Percentiles rank a stretch among this genome's conserved stretches.
Evolutionary conservation across 1,140 invertebrate species (phyloP).

Genomic region (Goniozus legneri): DNA sequence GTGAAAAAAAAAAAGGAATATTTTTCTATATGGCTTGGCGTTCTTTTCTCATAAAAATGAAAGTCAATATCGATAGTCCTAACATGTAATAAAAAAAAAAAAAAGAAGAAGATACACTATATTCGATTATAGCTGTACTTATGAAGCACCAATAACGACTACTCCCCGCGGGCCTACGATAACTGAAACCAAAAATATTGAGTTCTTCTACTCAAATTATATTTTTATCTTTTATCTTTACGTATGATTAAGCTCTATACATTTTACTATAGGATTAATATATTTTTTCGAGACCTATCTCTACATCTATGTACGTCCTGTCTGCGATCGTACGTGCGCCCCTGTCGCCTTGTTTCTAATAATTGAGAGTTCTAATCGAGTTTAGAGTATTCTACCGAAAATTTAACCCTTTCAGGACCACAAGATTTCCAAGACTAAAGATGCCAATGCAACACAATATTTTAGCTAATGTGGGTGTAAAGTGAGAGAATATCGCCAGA

Average conservation of each 20-base stretch:
- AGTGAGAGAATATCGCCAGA: too few species aligned
- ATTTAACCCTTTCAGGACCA: background rate
- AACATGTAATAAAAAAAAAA: conserved; percentile 4
- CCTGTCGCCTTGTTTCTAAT: too few species aligned
- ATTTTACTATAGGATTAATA: conserved; percentile 22
- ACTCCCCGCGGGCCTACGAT: too few species aligned
- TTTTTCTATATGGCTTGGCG: too few species aligned
- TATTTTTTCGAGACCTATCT: conserved; percentile 25
- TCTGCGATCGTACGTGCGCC: conserved; percentile 1
- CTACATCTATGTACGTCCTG: conserved; percentile 5
- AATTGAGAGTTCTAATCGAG: too few species aligned
- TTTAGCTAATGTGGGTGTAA: conserved; percentile 7
- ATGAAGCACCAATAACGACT: conserved; percentile 34
- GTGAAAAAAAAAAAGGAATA: too few species aligned
- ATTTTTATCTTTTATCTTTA: conserved; percentile 43
- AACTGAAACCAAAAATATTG: conserved; percentile 31
- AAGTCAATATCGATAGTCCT: conserved; percentile 6
- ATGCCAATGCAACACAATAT: conserved; percentile 1
- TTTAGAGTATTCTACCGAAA: too few species aligned
- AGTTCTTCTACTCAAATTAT: conserved; percentile 39
- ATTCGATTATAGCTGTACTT: conserved; percentile 16
- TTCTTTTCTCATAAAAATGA: conserved; percentile 5
- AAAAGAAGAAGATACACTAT: conserved; percentile 10
- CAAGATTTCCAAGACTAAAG: background rate
- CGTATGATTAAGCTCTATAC: conserved; percentile 22